phyloP scores from a whole-genome alignment of 92 coral and sea anemone species.

The Porites evermanni region DNA sequence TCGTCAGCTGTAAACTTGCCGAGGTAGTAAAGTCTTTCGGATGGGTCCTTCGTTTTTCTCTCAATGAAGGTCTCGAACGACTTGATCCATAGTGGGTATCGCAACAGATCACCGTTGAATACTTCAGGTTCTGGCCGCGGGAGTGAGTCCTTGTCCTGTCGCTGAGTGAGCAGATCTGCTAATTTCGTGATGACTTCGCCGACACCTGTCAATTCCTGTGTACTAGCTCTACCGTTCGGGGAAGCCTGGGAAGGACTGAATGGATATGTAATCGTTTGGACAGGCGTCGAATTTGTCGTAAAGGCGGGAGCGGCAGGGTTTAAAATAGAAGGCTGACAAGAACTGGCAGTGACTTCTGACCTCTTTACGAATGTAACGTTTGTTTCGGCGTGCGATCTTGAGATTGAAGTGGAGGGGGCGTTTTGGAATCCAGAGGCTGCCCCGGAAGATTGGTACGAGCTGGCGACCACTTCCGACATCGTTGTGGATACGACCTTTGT shows the following conservation, averaged over 20 bases:
- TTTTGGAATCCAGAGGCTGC: neutral
- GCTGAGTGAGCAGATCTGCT: neutral
- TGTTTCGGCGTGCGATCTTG: too few relatives aligned
- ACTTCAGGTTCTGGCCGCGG: slow-evolving; percentile 11
- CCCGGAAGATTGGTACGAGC: too few relatives aligned
- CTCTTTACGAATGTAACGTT: too few relatives aligned
- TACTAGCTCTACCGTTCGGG: neutral
- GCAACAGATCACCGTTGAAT: slow-evolving; percentile 54
- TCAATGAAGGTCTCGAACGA: slow-evolving; percentile 66
- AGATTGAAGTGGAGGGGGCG: neutral
- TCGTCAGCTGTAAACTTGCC: slow-evolving; percentile 63
- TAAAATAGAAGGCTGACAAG: too few relatives aligned
- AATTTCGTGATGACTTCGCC: neutral
- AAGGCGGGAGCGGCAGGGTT: too few relatives aligned
- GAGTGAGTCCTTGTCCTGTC: neutral
- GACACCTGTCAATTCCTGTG: too few relatives aligned
- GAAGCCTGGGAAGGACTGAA: slow-evolving; percentile 18
- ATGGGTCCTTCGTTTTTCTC: slow-evolving; percentile 19
- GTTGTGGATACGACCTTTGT: neutral
- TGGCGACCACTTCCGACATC: too few relatives aligned
- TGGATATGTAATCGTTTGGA: too few relatives aligned
- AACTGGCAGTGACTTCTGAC: too few relatives aligned
- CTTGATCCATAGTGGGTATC: slow-evolving; percentile 61
- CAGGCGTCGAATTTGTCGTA: too few relatives aligned
- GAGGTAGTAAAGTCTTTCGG: slow-evolving; percentile 53